phyloP scores from a whole-genome alignment of 1,140 invertebrate genomes.

The Saxidomus purpurata region DNA sequence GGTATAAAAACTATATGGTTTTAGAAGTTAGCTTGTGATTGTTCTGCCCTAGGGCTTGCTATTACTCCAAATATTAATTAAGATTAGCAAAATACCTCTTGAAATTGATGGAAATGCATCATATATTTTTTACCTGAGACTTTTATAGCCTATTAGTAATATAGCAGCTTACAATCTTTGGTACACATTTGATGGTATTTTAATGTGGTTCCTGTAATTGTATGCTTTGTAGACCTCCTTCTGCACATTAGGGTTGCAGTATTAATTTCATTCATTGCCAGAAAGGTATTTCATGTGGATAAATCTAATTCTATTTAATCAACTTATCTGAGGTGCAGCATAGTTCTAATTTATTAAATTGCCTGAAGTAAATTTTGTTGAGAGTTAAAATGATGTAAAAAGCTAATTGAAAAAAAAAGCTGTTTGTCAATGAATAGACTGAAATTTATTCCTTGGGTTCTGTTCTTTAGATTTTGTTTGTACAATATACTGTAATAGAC shows the following conservation, averaged over 20 bases:
- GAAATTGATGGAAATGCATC: neutral
- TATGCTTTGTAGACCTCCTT: neutral
- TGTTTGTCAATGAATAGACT: no score
- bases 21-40: neutral
- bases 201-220: conserved; percentile 6
- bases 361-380: no score
- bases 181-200: neutral
- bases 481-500: no score
- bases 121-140: neutral
- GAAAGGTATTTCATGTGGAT: neutral
- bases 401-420: no score
- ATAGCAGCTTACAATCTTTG: neutral
- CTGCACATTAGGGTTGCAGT: neutral
- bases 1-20: no score
- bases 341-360: neutral
- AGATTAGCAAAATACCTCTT: conserved; percentile 27
- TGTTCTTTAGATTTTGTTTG: neutral
- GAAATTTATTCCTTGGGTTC: no score
- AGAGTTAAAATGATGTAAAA: no score
- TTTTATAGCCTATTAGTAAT: neutral
- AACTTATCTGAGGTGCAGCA: neutral
- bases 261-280: neutral
- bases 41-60: neutral
- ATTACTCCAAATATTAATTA: conserved; percentile 4
- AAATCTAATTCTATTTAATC: neutral